phyloP scores from a whole-genome alignment of 2,113 vertebrate species.

The Capra hircus region DNA sequence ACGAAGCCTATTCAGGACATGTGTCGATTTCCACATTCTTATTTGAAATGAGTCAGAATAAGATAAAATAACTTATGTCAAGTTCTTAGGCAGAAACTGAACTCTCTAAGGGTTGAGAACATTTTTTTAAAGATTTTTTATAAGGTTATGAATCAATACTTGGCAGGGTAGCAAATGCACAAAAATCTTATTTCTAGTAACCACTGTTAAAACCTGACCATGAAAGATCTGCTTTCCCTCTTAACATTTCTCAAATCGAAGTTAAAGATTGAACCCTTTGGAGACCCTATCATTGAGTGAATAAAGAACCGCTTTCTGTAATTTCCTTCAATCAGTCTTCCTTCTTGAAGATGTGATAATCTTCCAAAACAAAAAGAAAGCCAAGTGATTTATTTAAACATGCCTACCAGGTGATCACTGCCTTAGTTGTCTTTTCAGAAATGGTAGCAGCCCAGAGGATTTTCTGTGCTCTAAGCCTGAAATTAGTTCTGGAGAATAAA shows the following conservation, averaged over 20 bases:
- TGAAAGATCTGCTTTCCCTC: conserved; percentile 8
- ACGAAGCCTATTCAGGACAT: neutral
- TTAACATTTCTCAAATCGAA: conserved; percentile 22
- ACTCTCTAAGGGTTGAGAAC: neutral
- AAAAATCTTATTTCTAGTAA: conserved; percentile 25
- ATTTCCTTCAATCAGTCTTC: conserved; percentile 20
- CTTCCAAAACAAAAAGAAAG: conserved; percentile 17
- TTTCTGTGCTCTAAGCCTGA: neutral
- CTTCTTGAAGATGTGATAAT: conserved; percentile 25
- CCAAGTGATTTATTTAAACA: conserved; percentile 24
- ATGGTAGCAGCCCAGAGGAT: neutral
- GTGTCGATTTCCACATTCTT: neutral
- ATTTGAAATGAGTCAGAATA: conserved; percentile 12
- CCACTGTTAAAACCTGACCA: neutral
- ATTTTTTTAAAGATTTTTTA: neutral
- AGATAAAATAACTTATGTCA: neutral
- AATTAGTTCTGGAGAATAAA: neutral
- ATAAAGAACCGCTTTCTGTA: neutral
- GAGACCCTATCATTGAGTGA: conserved; percentile 2
- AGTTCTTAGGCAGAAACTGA: neutral
- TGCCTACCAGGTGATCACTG: neutral
- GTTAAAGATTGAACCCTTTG: neutral
- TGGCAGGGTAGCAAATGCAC: neutral
- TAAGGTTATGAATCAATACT: conserved; percentile 13
- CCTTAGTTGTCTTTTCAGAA: neutral